Conservation (phyloP, 2,888 invertebrate species). For the Ochropleura leucogaster region DNA sequence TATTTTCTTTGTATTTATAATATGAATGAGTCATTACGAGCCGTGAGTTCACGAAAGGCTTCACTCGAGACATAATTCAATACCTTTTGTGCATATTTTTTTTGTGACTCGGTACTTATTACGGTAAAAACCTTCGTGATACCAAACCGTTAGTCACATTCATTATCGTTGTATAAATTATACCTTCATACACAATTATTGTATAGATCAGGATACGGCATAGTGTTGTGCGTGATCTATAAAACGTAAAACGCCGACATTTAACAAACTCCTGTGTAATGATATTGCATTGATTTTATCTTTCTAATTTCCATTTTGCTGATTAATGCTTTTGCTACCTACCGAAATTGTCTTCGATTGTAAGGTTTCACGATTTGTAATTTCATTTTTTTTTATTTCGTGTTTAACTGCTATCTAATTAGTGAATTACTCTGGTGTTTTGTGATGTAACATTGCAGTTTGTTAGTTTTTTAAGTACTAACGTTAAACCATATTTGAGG, state of each 20-base stretch:
- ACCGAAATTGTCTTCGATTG: conserved; percentile 63
- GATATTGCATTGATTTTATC: conserved; percentile 74
- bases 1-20: conserved; percentile 56
- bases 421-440: conserved; percentile 47
- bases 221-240: conserved; percentile 80
- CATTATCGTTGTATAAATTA: conserved; percentile 88
- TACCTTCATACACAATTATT: conserved; percentile 84
- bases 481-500: not conserved
- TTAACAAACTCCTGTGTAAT: conserved; percentile 72
- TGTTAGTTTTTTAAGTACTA: conserved; percentile 4
- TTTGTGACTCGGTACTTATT: conserved; percentile 81
- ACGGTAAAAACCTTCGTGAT: conserved; percentile 86
- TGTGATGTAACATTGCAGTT: conserved; percentile 14
- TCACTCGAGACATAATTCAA: conserved; percentile 78
- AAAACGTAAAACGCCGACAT: conserved; percentile 76
- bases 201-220: conserved; percentile 76
- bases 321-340: conserved; percentile 60
- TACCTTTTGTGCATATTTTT: conserved; percentile 79
- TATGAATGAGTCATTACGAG: conserved; percentile 69
- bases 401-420: conserved; percentile 50
- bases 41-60: conserved; percentile 69
- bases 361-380: conserved; percentile 59
- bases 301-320: conserved; percentile 68
- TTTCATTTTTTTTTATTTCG: conserved; percentile 55
- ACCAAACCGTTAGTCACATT: conserved; percentile 85